phyloP scores from a whole-genome alignment of 1,140 invertebrate genomes.

The Aphelenchoides besseyi region DNA sequence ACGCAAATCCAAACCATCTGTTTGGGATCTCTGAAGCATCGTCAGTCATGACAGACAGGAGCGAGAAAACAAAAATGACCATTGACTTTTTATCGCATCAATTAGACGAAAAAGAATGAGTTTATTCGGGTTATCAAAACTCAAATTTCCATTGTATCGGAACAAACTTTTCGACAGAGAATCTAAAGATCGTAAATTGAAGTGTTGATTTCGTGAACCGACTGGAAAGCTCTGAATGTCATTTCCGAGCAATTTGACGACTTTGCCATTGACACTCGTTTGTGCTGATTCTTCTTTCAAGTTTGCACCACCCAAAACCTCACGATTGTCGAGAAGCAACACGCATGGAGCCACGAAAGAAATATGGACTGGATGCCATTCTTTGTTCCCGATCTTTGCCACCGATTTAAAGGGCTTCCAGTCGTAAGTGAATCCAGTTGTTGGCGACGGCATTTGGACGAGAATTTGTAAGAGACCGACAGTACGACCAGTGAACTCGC shows the following conservation, averaged over 20 bases:
- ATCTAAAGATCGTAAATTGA: background rate
- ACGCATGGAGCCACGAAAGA: conserved; percentile 10
- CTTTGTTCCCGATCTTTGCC: conserved; percentile 9
- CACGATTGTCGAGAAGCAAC: background rate
- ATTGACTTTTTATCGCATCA: too few relatives aligned
- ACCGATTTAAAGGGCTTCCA: conserved; percentile 4
- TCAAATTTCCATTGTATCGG: conserved; percentile 20
- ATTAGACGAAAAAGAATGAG: too few relatives aligned
- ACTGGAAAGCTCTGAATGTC: conserved; percentile 7
- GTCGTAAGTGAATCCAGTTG: background rate
- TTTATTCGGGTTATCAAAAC: too few relatives aligned
- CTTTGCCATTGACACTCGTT: background rate
- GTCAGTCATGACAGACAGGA: too few relatives aligned
- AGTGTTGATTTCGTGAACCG: background rate
- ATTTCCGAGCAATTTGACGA: background rate
- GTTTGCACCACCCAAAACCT: conserved; percentile 15
- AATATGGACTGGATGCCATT: conserved; percentile 12
- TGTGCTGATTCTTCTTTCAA: conserved; percentile 17
- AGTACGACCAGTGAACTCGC: conserved; percentile 2
- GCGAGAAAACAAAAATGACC: too few relatives aligned
- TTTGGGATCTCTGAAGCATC: too few relatives aligned
- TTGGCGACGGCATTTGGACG: background rate
- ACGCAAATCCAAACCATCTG: too few relatives aligned
- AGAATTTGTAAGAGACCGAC: conserved; percentile 11
- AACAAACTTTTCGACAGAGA: conserved; percentile 23